Evolutionary conservation across 1,140 invertebrate genomes (phyloP).

Genomic region (Drosophila pandora): DNA sequence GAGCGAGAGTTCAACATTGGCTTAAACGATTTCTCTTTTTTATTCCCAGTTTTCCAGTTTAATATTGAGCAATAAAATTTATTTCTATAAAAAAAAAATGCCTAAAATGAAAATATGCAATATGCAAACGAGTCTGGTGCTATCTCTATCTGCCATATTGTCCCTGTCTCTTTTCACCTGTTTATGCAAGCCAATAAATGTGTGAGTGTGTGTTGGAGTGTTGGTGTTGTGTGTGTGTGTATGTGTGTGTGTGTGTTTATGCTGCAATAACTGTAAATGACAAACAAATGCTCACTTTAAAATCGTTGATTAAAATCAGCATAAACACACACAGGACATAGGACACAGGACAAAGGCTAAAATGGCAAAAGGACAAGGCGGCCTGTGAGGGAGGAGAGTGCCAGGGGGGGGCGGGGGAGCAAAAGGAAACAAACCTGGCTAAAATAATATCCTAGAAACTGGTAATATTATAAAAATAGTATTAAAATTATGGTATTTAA

Average conservation of each 20-base stretch:
- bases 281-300: conserved; percentile 70
- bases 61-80: conserved; percentile 56
- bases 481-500: background rate
- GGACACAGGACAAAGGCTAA: conserved; percentile 23
- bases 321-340: conserved; percentile 46
- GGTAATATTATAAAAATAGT: background rate
- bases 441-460: background rate
- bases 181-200: conserved; percentile 34
- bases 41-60: conserved; percentile 17
- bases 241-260: conserved; percentile 40
- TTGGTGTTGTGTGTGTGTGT: background rate
- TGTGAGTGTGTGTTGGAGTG: conserved; percentile 2
- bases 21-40: conserved; percentile 1
- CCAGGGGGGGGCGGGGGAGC: background rate
- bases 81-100: conserved; percentile 18
- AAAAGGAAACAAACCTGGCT: background rate
- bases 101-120: conserved; percentile 39
- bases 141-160: conserved; percentile 7
- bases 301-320: conserved; percentile 70
- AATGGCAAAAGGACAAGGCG: conserved; percentile 8
- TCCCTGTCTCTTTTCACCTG: conserved; percentile 12
- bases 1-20: background rate
- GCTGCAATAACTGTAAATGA: conserved; percentile 69
- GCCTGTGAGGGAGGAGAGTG: too few species aligned
- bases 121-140: conserved; percentile 35